Conservation (phyloP, 2,113 vertebrate species). For the Neoarius graeffei region DNA sequence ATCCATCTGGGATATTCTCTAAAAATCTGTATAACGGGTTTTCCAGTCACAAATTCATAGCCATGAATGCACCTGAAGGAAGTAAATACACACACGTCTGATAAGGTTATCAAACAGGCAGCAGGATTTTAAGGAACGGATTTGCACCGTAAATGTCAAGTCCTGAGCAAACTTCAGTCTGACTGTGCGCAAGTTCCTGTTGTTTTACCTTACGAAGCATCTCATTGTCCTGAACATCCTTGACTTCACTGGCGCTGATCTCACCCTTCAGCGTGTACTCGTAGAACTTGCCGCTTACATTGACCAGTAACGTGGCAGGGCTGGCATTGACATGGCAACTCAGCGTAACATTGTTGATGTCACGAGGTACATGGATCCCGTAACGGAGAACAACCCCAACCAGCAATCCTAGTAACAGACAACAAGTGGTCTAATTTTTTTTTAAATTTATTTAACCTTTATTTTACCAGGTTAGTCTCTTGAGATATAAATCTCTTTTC, state of each 20-base stretch:
- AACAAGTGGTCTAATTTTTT: not conserved
- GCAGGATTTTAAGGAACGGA: not conserved
- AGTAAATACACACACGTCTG: not conserved
- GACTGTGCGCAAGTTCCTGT: not conserved
- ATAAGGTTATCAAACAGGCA: not conserved
- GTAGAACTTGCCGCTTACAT: constrained; percentile 91
- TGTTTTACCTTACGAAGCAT: constrained; percentile 92
- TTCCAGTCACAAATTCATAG: not conserved
- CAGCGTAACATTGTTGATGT: constrained; percentile 83
- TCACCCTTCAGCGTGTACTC: constrained; percentile 95
- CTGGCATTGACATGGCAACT: constrained; percentile 89
- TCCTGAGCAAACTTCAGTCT: not conserved
- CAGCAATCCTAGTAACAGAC: constrained; percentile 79
- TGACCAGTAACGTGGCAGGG: constrained; percentile 89
- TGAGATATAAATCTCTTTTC: too few species aligned
- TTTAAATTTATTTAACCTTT: too few species aligned
- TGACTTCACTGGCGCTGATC: constrained; percentile 81
- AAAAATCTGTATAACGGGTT: not conserved
- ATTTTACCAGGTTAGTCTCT: too few species aligned
- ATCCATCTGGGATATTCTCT: not conserved
- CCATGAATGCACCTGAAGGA: not conserved
- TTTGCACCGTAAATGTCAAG: not conserved
- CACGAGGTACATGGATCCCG: constrained; percentile 87
- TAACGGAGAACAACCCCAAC: constrained; percentile 92
- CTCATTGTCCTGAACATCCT: constrained; percentile 88